phyloP scores from a whole-genome alignment of 2,113 vertebrate genomes.

The Chitala chitala region DNA sequence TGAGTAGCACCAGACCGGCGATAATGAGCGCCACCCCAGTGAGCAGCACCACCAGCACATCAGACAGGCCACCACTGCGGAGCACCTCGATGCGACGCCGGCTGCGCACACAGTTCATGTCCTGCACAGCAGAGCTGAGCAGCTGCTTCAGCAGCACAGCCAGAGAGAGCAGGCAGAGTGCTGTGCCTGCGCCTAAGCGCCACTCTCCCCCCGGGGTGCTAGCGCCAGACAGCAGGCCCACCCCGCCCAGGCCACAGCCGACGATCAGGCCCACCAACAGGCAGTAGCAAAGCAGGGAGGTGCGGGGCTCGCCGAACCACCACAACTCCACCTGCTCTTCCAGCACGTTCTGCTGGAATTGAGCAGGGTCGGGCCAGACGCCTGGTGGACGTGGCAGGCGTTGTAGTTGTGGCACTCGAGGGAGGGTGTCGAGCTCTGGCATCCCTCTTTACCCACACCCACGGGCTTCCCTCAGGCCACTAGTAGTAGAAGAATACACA shows the following conservation, averaged over 20 bases:
- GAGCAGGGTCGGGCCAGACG: conserved; percentile 36
- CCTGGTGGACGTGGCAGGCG: conserved; percentile 43
- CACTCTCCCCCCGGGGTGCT: conserved; percentile 81
- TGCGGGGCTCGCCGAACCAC: conserved; percentile 87
- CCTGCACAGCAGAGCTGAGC: conserved; percentile 92
- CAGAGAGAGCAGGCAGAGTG: conserved; percentile 85
- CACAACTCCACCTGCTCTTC: conserved; percentile 89
- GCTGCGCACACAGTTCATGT: conserved; percentile 91
- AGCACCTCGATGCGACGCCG: conserved; percentile 77
- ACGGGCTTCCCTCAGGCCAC: not conserved
- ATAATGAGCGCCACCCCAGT: conserved; percentile 72
- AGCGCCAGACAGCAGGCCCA: conserved; percentile 79
- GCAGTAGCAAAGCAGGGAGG: conserved; percentile 79
- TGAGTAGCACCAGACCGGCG: conserved; percentile 74
- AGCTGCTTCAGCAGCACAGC: conserved; percentile 88
- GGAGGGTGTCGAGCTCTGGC: conserved; percentile 61
- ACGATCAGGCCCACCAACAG: conserved; percentile 78
- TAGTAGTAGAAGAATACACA: not conserved
- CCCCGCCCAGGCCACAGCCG: conserved; percentile 77
- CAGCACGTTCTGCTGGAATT: conserved; percentile 61
- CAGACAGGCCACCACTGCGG: conserved; percentile 79
- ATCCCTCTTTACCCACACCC: conserved; percentile 33
- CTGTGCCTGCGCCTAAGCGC: conserved; percentile 81
- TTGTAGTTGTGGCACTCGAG: conserved; percentile 39
- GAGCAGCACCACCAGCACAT: conserved; percentile 73